Evolutionary conservation across 2,797 vertebrate species (phyloP), one percentile per base, ranked within the genome.

Genomic region (Alcedo quadribrachys): DNA sequence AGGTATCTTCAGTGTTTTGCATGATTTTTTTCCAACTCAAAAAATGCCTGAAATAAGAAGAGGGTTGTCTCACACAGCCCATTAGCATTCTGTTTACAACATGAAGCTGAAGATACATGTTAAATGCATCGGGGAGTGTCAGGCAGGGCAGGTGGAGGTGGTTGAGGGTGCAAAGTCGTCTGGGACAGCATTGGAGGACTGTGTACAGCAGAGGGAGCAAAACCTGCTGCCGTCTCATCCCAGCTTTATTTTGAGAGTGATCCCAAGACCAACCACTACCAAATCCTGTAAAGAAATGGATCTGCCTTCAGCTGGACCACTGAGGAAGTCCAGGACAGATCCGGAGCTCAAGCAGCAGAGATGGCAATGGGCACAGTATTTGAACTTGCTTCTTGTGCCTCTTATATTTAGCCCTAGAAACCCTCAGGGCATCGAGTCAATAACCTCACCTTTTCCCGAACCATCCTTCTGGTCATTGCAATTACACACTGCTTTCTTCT

Each of bases 131-230:
- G 1, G n/a, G 68, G 75, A 89, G 75, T 30, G 37, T 63, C 40
- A 21, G 7, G n/a, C 65, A 18, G 57, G 65, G 67, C 74, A 85
- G 62, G 58, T 66, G 80, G 80, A 75, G 75, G 75, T 74, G 81
- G 54, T 9, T 20, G 62, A 89, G 77, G 85, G 57, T 4, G 2
- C 66, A 4, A 37, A 74, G 73, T 46, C 9, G 7, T 25, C 42
- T 80, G 75, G 40, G 35, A 60, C 11, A 27, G 71, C 65, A 62
- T 75, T 80, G 54, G 54, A 87, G 57, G 61, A 67, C 37, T 92
- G 30, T 15, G 86, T 92, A 95, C 95, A 96, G 93, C 94, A 96
- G 95, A 94, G 95, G 95, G 95, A 96, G 95, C 93, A 95, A 93
- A 93, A 90, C 71, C 78, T 74, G 81, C 66, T 90, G 75, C 71